phyloP scores from a whole-genome alignment of 2,888 invertebrate genomes.

The Keiferia lycopersicella region DNA sequence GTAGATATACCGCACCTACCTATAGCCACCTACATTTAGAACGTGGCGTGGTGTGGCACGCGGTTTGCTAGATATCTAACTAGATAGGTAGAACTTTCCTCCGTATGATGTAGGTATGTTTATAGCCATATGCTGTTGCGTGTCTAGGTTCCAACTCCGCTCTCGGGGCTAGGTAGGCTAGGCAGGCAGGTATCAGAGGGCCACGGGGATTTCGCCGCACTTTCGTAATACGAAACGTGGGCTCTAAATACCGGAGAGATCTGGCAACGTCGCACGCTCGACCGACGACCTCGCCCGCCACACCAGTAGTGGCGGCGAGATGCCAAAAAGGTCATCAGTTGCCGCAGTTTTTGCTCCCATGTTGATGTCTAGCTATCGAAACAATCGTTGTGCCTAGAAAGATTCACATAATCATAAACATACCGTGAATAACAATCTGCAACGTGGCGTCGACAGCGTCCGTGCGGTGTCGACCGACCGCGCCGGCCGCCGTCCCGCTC shows the following conservation, averaged over 20 bases:
- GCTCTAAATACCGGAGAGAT: constrained; percentile 59
- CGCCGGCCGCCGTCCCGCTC: constrained; percentile 58
- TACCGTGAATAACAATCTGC: constrained; percentile 57
- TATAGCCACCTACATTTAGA: not conserved
- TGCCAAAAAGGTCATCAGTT: constrained; percentile 75
- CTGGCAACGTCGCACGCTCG: constrained; percentile 73
- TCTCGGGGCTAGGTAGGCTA: constrained; percentile 45
- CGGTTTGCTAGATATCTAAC: not conserved
- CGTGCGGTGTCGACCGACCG: constrained; percentile 32
- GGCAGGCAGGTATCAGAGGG: constrained; percentile 55
- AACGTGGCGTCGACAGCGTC: constrained; percentile 38
- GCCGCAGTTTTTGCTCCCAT: constrained; percentile 55
- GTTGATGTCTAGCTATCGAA: constrained; percentile 68
- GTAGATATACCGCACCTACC: not conserved
- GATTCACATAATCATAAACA: constrained; percentile 62
- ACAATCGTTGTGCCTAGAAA: constrained; percentile 66
- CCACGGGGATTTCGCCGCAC: constrained; percentile 63
- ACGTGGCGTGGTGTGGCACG: not conserved
- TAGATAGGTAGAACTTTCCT: constrained; percentile 14
- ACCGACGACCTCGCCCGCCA: constrained; percentile 78
- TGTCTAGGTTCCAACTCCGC: not conserved
- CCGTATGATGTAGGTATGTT: constrained; percentile 39
- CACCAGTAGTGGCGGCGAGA: constrained; percentile 70
- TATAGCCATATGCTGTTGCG: constrained; percentile 44
- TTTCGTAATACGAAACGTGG: constrained; percentile 67